Conservation (phyloP, 2,797 vertebrate genomes). For the Erethizon dorsatum region DNA sequence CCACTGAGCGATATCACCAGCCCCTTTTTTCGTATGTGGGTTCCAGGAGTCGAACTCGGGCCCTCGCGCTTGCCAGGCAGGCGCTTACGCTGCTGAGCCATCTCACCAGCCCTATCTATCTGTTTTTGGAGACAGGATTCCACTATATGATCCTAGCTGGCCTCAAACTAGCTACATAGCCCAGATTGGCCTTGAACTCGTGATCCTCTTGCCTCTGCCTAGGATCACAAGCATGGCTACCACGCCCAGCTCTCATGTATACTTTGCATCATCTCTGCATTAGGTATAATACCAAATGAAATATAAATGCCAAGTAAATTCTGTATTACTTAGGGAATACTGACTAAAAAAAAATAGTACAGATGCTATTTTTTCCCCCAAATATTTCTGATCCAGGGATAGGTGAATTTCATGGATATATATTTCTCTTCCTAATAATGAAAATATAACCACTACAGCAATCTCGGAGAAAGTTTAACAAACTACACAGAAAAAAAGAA, state of each 20-base stretch:
- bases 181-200: neutral
- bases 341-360: neutral
- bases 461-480: neutral
- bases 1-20: too few relatives aligned
- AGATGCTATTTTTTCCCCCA: neutral
- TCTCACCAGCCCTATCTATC: too few relatives aligned
- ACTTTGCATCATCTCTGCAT: neutral
- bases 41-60: too few relatives aligned
- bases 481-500: neutral
- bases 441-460: neutral
- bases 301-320: neutral
- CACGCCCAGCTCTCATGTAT: neutral
- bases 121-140: neutral
- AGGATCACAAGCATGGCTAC: neutral
- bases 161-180: neutral
- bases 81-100: too few relatives aligned
- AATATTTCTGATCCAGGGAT: neutral
- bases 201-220: neutral
- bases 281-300: neutral
- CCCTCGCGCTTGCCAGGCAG: too few relatives aligned
- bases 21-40: too few relatives aligned
- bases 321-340: neutral
- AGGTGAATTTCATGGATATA: neutral
- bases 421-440: neutral
- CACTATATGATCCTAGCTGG: neutral